A percentile compares a stretch with the other conserved stretches of the same genome.
Evolutionary conservation across 1,140 invertebrate species (phyloP).

Genomic region (Portunus trituberculatus): DNA sequence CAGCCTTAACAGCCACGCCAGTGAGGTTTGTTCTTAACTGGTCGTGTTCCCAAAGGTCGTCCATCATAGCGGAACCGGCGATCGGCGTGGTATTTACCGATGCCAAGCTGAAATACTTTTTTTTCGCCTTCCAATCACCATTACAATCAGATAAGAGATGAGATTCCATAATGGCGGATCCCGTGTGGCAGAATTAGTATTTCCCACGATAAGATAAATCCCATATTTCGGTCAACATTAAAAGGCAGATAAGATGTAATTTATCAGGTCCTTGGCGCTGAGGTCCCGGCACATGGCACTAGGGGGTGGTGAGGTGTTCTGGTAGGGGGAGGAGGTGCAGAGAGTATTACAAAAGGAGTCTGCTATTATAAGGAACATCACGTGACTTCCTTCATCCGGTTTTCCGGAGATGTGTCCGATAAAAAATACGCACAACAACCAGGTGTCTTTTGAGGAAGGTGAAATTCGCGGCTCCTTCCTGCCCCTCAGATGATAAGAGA

Average conservation of each 20-base stretch:
- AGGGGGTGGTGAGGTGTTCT: too few relatives aligned
- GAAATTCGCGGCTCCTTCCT: too few relatives aligned
- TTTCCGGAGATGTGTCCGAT: not conserved
- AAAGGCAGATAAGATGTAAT: not conserved
- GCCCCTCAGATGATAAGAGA: too few relatives aligned
- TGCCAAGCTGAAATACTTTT: not conserved
- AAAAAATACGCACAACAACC: not conserved
- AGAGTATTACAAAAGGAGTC: not conserved
- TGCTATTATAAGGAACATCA: not conserved
- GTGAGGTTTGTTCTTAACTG: too few relatives aligned
- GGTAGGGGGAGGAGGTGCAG: not conserved
- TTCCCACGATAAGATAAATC: not conserved
- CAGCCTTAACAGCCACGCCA: too few relatives aligned
- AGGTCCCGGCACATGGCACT: too few relatives aligned
- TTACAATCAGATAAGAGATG: not conserved
- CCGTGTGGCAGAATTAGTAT: not conserved
- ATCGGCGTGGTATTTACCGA: not conserved
- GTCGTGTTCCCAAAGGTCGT: not conserved
- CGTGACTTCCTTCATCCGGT: not conserved
- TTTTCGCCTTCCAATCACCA: not conserved
- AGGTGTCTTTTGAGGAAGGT: not conserved
- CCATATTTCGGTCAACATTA: not conserved
- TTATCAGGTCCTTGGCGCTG: not conserved
- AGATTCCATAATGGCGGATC: slow-evolving; percentile 10
- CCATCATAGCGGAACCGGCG: not conserved